Evolutionary conservation across 2,888 invertebrate species (phyloP).

Genomic region (Linnaemya tessellans): DNA sequence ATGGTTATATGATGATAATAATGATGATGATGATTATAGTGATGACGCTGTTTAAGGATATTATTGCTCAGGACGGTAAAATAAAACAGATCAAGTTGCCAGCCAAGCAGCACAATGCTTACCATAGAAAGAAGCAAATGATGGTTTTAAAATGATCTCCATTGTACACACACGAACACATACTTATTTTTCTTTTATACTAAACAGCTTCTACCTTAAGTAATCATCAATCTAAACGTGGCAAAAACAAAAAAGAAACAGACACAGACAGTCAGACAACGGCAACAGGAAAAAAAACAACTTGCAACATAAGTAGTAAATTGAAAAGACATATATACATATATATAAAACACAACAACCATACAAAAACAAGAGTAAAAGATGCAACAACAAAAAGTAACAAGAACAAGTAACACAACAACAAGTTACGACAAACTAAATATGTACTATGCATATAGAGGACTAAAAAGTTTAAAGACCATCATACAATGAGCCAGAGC

Average conservation of each 20-base stretch:
- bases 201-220: constrained; percentile 37
- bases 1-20: constrained; percentile 17
- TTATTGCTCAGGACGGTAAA: constrained; percentile 40
- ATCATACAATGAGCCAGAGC: constrained; percentile 3
- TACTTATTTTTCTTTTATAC: constrained; percentile 7
- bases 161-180: constrained; percentile 2
- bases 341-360: constrained; percentile 33
- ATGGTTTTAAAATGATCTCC: constrained; percentile 31
- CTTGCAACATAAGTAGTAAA: constrained; percentile 46
- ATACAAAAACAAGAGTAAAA: constrained; percentile 25
- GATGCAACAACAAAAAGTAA: not conserved
- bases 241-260: constrained; percentile 18
- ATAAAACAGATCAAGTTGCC: constrained; percentile 53
- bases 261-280: constrained; percentile 49
- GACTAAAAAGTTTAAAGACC: constrained; percentile 25
- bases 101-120: constrained; percentile 7
- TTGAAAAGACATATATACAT: constrained; percentile 42
- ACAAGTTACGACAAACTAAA: constrained; percentile 39
- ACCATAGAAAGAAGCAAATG: constrained; percentile 44
- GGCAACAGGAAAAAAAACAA: constrained; percentile 22
- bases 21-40: constrained; percentile 1
- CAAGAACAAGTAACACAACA: constrained; percentile 45
- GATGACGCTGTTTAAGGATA: constrained; percentile 33
- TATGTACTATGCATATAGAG: not conserved
- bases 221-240: constrained; percentile 43